These are phyloP conservation scores for Aeoliscus strigatus DNA, from an alignment of 2,797 vertebrate genomes.

Conservation along the genomic window DNA sequence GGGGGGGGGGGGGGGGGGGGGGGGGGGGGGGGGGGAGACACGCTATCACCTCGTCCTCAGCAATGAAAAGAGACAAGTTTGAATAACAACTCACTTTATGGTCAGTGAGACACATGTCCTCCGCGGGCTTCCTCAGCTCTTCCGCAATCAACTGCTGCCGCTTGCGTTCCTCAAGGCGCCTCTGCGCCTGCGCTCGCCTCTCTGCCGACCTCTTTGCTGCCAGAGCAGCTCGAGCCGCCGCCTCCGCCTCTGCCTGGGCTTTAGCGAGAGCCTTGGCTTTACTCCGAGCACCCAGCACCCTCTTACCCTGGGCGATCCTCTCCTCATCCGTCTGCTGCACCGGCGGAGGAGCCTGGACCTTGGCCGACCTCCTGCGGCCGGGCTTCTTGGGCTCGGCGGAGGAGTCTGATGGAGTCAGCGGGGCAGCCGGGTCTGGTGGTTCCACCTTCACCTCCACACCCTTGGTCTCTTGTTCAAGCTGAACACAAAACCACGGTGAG, in stretches of 20 bases:
- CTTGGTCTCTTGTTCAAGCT: constrained; percentile 65
- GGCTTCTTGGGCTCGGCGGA: constrained; percentile 64
- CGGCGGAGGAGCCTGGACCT: constrained; percentile 44
- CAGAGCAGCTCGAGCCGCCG: constrained; percentile 77
- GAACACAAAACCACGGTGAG: constrained; percentile 15
- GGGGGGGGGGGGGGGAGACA: too few species aligned
- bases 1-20: too few species aligned
- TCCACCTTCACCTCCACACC: constrained; percentile 36
- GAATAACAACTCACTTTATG: constrained; percentile 86
- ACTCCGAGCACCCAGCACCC: constrained; percentile 71
- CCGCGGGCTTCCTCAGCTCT: constrained; percentile 92
- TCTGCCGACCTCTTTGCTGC: constrained; percentile 81
- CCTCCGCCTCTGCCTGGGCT: constrained; percentile 80
- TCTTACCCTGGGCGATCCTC: constrained; percentile 68
- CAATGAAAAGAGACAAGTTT: too few species aligned
- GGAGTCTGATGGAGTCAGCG: constrained; percentile 21
- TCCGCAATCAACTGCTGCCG: constrained; percentile 90
- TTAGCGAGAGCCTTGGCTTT: constrained; percentile 81
- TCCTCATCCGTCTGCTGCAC: constrained; percentile 68
- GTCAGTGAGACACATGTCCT: constrained; percentile 95
- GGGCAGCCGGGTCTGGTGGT: constrained; percentile 26
- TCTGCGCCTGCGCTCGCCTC: constrained; percentile 78
- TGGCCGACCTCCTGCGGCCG: constrained; percentile 62
- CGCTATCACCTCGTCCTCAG: too few species aligned
- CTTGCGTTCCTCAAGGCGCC: constrained; percentile 84